phyloP scores from a whole-genome alignment of 2,888 invertebrate species.

The Luffia ferchaultella region DNA sequence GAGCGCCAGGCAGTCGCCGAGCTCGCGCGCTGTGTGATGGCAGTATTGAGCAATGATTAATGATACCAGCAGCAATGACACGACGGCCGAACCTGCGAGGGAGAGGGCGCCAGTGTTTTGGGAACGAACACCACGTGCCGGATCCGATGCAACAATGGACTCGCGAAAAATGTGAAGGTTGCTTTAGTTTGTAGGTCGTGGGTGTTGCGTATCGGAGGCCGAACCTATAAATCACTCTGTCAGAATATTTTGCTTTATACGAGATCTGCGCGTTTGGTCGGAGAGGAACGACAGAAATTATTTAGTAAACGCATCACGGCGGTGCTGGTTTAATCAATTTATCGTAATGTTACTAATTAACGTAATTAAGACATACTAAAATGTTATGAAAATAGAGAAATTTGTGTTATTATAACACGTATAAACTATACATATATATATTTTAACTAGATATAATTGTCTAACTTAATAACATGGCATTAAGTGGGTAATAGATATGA shows the following conservation, averaged over 20 bases:
- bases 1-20: slow-evolving; percentile 54
- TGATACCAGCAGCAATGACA: slow-evolving; percentile 49
- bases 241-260: slow-evolving; percentile 45
- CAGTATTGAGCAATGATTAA: slow-evolving; percentile 62
- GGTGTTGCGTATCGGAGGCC: slow-evolving; percentile 43
- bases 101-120: slow-evolving; percentile 31
- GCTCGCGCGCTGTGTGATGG: slow-evolving; percentile 33
- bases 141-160: slow-evolving; percentile 40
- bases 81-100: slow-evolving; percentile 52
- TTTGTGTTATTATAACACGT: too few relatives aligned
- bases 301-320: background rate
- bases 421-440: too few relatives aligned
- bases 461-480: too few relatives aligned
- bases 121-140: slow-evolving; percentile 42
- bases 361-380: too few relatives aligned
- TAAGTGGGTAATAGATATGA: too few relatives aligned
- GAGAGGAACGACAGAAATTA: background rate
- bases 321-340: too few relatives aligned
- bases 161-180: slow-evolving; percentile 61
- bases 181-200: slow-evolving; percentile 62
- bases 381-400: too few relatives aligned
- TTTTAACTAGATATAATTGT: too few relatives aligned
- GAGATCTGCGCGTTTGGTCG: slow-evolving; percentile 21
- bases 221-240: slow-evolving; percentile 57
- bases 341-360: too few relatives aligned